These are phyloP conservation scores for Esox masquinongy DNA, from an alignment of 2,797 vertebrate genomes.

Conservation along the genomic window DNA sequence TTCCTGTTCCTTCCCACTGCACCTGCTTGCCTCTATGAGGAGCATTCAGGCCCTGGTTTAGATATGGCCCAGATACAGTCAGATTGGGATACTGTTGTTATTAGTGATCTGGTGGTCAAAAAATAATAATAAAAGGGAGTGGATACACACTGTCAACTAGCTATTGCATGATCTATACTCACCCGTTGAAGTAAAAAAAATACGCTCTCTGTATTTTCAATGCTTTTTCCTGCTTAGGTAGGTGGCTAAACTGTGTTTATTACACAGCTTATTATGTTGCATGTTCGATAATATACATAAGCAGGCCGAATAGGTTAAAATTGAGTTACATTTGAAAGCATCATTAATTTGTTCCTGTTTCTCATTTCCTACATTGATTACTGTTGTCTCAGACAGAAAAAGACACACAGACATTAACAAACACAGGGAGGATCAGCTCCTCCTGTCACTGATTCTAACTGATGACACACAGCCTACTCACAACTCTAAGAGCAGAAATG, in stretches of 20 bases:
- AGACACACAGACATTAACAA: neutral
- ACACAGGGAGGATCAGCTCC: neutral
- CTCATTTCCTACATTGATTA: neutral
- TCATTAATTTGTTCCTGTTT: neutral
- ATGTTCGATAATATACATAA: neutral
- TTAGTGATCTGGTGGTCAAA: too few relatives aligned
- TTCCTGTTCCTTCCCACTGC: neutral
- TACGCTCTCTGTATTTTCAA: too few relatives aligned
- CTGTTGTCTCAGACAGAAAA: neutral
- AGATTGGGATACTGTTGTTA: neutral
- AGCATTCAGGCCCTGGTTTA: slow-evolving; percentile 1
- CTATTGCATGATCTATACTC: too few relatives aligned
- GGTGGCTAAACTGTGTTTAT: too few relatives aligned
- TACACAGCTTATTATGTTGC: neutral
- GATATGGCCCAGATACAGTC: neutral
- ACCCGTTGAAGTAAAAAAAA: too few relatives aligned
- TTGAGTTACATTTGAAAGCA: neutral
- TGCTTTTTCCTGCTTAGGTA: too few relatives aligned
- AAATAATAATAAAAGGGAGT: too few relatives aligned
- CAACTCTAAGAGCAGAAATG: slow-evolving; percentile 40
- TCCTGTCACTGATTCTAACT: slow-evolving; percentile 29
- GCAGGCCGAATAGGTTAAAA: neutral
- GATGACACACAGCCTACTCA: slow-evolving; percentile 35
- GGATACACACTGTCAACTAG: neutral
- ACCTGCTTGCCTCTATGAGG: slow-evolving; percentile 14